Base-by-base conservation (phyloP, 2,113 vertebrate genomes). In the Chinchilla lanigera region DNA sequence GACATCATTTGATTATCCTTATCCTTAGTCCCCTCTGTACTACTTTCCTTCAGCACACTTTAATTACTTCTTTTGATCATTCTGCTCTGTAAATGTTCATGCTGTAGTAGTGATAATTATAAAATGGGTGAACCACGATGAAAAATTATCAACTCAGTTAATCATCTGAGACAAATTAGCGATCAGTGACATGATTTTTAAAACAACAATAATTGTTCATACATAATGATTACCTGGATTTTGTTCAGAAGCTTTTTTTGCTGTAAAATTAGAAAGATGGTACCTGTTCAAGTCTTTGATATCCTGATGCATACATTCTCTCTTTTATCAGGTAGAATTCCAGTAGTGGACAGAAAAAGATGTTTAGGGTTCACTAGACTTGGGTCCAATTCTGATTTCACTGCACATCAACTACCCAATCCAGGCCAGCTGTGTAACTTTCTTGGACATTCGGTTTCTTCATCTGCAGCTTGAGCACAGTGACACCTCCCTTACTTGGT, bases 31-130 rank as follows among this genome's bases (percentile, higher is more conserved):
- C 98, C 90, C 92, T 93, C 77, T 58, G 58, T 0, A 44, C 97
- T 94, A 80, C 89, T 90, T 65, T 97, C 77, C 98, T 97, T 93
- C 80, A 93, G 35, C 78, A 71, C 60, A 30, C 82, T 61, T 69
- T 98, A 98, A 98, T 96, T 97, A 93, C 92, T 95, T 96, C 47
- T 95, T 94, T 54, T 97, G 94, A 86, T 98, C 85, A 96, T 96
- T 93, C 7, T 97, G 41, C 86, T 97, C 92, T 96, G 65, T 97
- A 95, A 96, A 98, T 96, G 86, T 95, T 98, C 97, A 90, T 95
- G 41, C 5, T 97, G 5, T 86, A 75, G 81, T 69, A 86, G 94
- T 95, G 28, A 63, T 97, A 95, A 96, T 97, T 86, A 87, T 85
- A 89, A 95, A 80, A 61, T n/a, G 38, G 75, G 95, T 96, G 75